Evolutionary conservation across 2,888 invertebrate species (phyloP).

Genomic region (Torymus aiolomorphi): DNA sequence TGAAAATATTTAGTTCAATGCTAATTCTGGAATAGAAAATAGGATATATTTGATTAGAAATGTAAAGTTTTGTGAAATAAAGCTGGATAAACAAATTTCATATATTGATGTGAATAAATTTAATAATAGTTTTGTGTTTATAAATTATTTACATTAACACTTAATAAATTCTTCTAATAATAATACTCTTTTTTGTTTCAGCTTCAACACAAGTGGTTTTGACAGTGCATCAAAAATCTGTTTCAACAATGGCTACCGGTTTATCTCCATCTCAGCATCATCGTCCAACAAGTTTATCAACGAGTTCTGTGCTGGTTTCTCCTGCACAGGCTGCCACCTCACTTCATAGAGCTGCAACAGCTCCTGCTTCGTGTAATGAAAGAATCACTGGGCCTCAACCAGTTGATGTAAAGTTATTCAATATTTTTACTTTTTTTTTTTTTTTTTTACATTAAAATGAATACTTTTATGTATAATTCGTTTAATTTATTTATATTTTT

Average conservation of each 20-base stretch:
- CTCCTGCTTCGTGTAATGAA: slow-evolving; percentile 77
- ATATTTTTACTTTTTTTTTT: not conserved
- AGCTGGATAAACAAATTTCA: too few relatives aligned
- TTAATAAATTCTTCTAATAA: slow-evolving; percentile 43
- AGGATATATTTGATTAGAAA: too few relatives aligned
- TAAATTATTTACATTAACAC: too few relatives aligned
- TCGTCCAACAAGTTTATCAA: slow-evolving; percentile 75
- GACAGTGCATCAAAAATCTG: slow-evolving; percentile 81
- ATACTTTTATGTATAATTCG: too few relatives aligned
- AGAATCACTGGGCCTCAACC: slow-evolving; percentile 91
- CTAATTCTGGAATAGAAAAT: too few relatives aligned
- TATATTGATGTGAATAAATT: too few relatives aligned
- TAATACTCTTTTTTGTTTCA: slow-evolving; percentile 67
- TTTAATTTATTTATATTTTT: too few relatives aligned
- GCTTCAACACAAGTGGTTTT: slow-evolving; percentile 83
- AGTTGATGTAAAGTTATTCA: slow-evolving; percentile 86
- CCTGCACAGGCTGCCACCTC: slow-evolving; percentile 72
- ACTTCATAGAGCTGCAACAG: slow-evolving; percentile 72
- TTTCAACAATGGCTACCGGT: slow-evolving; percentile 65
- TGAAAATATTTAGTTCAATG: too few relatives aligned
- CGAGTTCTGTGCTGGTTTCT: slow-evolving; percentile 66
- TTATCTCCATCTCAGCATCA: slow-evolving; percentile 69
- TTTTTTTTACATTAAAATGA: too few relatives aligned
- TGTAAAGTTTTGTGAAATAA: too few relatives aligned
- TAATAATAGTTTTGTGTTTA: too few relatives aligned